Base-by-base conservation (phyloP, 1,140 invertebrate species). In the Paralvinella palmiformis region DNA sequence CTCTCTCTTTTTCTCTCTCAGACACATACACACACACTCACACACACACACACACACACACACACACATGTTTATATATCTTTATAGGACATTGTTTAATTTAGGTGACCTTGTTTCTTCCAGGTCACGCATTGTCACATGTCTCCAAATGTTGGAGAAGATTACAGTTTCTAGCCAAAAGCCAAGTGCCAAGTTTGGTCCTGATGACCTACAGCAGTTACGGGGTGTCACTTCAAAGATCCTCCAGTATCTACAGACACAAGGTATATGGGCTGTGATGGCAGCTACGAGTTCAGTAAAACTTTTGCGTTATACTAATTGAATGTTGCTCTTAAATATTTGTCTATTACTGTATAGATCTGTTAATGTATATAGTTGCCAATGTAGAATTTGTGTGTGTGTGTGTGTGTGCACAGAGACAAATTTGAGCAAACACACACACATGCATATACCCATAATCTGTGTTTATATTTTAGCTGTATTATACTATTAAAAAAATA, bases 181-280 rank as follows among this genome's bases (percentile, higher is more conserved):
- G n/a, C n/a, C 27, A 32, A 72, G 60, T 69, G 68, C 36, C 60
- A 68, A 29, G 55, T 62, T 10, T 36, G 66, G n/a, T n/a, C 13
- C 33, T 1, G 77, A 79, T 27, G 77, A 77, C 50, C 32, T 79
- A n/a, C 72, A 75, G 27, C 74, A 76, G 56, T 69, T 73, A 6
- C 63, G 73, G 61, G 73, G 73, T 67, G 67, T 72, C 7, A 73
- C 75, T 0, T 68, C 70, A n/a, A 76, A 74, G 63, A 69, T 79
- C 36, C 66, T 69, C n/a, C 70, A 73, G 57, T 67, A 73, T 20
- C 64, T 79, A 20, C 65, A 62, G n/a, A 64, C 71, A 33, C 71
- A 73, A 66, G 77, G 77, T 79, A 68, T 59, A 64, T 52, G 31
- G 6, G 24, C 17, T 29, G 20, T 57, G 7, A 57, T 22, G 3